Evolutionary conservation across 2,888 invertebrate species (phyloP), one percentile per base, ranked within the genome.

Genomic region (Drosophila koepferae): DNA sequence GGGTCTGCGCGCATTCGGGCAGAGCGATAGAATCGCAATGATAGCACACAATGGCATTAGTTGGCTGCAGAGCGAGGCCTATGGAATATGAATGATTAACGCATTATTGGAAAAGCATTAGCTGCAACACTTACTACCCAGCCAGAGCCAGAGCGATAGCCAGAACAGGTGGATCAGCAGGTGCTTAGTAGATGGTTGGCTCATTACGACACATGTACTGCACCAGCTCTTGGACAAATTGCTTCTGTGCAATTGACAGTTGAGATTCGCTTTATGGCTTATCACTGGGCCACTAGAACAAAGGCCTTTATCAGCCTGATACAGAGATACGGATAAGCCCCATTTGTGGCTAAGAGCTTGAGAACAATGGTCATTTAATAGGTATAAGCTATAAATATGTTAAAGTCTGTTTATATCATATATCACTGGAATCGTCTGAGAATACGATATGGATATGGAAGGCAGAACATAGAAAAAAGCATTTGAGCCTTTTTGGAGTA

Each of bases 11-110:
- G 69, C 92, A 92, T 61, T 80, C 85, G 40, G 84, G 75, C 51
- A 87, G 31, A 3, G 81, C 79, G 60, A 91, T 81, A 9, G 92
- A 92, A 72, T 92, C 91, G 75, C 92, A 92, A 65, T 87, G 90
- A 74, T 91, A 91, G 72, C 92, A 92, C 31, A 89, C 81, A 72
- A 90, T 89, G 18, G 78, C 89, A 48, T 62, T 51, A 18, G 28
- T 18, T 12, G 55, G 60, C 16, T 23, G 62, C 40, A 63, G 23
- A 28, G 64, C 48, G 12, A 70, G 28, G 43, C 16, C 77, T 77
- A 59, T 72, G 53, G 46, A 76, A 72, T 58, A 41, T 46, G 16
- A 8, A 10, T 9, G 28, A 31, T 20, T 49, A 58, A 38, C 34
- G 41, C 55, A 46, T 60, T 75, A 66, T 80, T 77, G 70, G 72